Evolutionary conservation across 2,888 invertebrate species (phyloP), one percentile per base, ranked within the genome.

Genomic region (Cynaeus angustus): DNA sequence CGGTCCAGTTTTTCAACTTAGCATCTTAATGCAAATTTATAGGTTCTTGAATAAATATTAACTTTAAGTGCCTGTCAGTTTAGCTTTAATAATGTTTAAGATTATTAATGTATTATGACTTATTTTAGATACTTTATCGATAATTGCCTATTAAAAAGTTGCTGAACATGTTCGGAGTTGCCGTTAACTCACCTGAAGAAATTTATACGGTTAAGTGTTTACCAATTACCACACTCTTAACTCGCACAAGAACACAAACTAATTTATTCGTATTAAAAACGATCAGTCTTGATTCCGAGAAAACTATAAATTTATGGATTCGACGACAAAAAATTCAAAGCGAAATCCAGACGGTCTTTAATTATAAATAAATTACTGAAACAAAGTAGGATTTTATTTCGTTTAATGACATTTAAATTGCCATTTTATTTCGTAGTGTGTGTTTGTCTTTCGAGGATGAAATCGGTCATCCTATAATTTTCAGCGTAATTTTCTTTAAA

Each of bases 31-130:
- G 69, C 74, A 76, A 75, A 76, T 78, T 74, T 76, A 78, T 76
- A 71, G 68, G 52, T 70, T 70, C 72, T 38, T 73, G 75, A 77
- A 77, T 75, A 55, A 76, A 76, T 77, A 72, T 66, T 66, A 75
- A 68, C 71, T 71, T 74, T 75, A 78, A 78, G 75, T 76, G 75
- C 75, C 74, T 76, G 77, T 77, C 78, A 76, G 74, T 77, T 78
- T 75, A 72, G 70, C 70, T 75, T 74, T 74, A 74, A 75, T 74
- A 75, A 73, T 74, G 74, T 66, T 76, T 71, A 74, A 72, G 69
- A 73, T 75, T 76, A 76, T 77, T 77, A 77, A 79, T 78, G 74
- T 72, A 69, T 72, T 75, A 75, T 74, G 74, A 75, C 72, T 76
- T 76, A 74, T 73, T 78, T 77, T 75, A 75, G 75, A 78, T 76